Conservation (phyloP, 2,113 vertebrate species). For the Acanthochromis polyacanthus region DNA sequence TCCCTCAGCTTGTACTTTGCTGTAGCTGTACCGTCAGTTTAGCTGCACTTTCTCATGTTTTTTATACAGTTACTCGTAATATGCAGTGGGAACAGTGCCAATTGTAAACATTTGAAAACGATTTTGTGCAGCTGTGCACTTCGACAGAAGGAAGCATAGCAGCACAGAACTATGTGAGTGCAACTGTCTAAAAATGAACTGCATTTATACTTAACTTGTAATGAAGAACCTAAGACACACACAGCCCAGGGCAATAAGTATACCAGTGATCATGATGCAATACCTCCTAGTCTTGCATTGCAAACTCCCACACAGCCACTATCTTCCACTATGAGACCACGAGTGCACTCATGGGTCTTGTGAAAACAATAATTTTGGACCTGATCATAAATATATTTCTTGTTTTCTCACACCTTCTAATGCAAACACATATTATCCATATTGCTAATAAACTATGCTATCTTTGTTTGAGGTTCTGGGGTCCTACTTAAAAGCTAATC, state of each 20-base stretch:
- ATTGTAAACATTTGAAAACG: neutral
- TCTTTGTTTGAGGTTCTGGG: constrained; percentile 4
- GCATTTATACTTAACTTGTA: constrained; percentile 19
- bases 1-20: neutral
- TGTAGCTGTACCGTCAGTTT: neutral
- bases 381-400: neutral
- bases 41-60: neutral
- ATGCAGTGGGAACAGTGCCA: neutral
- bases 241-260: constrained; percentile 1
- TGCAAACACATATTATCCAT: neutral
- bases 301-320: constrained; percentile 22
- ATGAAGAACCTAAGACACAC: neutral
- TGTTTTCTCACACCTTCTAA: neutral
- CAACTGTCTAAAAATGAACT: neutral
- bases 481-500: constrained; percentile 24
- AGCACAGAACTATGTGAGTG: neutral
- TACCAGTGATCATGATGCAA: constrained; percentile 48
- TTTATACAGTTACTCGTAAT: neutral
- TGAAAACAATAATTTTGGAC: neutral
- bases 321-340: neutral
- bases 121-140: neutral
- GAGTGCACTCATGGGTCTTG: neutral
- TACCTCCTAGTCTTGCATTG: constrained; percentile 38
- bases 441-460: neutral
- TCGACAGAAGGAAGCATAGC: neutral